Evolutionary conservation across 1,140 invertebrate genomes (phyloP), one percentile per base, ranked within the genome.

Genomic region (Hirudo medicinalis): DNA sequence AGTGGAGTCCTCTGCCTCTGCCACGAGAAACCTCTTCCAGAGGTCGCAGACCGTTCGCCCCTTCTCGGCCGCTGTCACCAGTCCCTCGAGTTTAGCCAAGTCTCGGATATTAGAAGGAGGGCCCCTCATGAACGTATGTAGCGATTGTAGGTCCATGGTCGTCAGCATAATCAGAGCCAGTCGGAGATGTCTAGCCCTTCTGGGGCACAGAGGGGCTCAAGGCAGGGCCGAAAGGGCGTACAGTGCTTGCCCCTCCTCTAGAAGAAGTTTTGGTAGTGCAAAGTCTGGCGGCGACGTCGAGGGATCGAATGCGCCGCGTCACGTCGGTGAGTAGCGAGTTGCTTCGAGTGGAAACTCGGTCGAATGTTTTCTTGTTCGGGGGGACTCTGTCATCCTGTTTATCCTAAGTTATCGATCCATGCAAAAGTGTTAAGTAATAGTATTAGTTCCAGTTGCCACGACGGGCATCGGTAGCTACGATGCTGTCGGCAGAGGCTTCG

Each of bases 141-240:
- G 91, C 78, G 92, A 95, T 83, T 97, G 93, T 82, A 92, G 92
- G 79, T 88, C 89, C 13, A 91, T 96, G 89, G 89, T 95, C 49
- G 86, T 91, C 74, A 90, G 94, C 82, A 93, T 94, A 77, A 93
- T 94, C 76, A 89, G 80, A 17, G 80, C 81, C 57, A 79, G 79
- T 74, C 75, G 80, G 43, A 76, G 77, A 5, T 73, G 54, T 43
- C 67, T 75, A 17, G 54, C 66, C 17, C 54, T 63, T 15, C 54
- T 67, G 4, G 71, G 72, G 2, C 27, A 32, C 11, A 32, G 70
- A 11, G 40, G 29, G 49, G 40, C 69, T 32, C 54, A 69, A 54
- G 54, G 55, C 15, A 22, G 22, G 36, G 43, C 25, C 43, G 72
- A 72, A 29, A 70, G 67, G 36, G 60, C 55, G 3, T 71, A 71